Conservation (phyloP, 2,113 vertebrate species). For the Mionectes macconnelli region DNA sequence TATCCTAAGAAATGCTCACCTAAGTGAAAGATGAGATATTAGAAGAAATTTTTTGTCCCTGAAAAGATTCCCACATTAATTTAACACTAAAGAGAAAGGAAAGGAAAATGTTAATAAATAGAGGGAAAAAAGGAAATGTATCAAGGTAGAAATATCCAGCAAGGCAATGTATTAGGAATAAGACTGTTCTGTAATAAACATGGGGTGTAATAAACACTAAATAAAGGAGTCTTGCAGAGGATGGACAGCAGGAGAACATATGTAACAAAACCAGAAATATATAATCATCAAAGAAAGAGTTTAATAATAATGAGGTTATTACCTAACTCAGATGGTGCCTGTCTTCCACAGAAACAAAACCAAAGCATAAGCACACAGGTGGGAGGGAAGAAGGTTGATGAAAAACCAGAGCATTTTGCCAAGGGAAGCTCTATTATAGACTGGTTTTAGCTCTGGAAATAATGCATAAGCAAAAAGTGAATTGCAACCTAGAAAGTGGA, state of each 20-base stretch:
- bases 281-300: neutral
- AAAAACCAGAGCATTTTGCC: neutral
- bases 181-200: neutral
- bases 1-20: neutral
- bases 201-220: neutral
- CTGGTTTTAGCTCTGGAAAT: neutral
- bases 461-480: neutral
- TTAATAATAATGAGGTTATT: neutral
- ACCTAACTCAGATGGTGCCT: neutral
- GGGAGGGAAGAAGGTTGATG: neutral
- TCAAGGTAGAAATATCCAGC: neutral
- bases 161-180: neutral
- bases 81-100: neutral
- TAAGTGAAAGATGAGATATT: neutral
- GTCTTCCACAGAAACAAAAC: neutral
- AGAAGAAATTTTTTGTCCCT: neutral
- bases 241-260: neutral
- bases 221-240: neutral
- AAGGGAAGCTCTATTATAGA: neutral
- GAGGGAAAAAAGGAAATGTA: neutral
- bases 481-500: neutral
- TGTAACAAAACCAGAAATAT: neutral
- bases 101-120: neutral
- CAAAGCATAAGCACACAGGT: neutral
- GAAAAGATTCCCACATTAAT: neutral